Base-by-base conservation (phyloP, 2,113 vertebrate species). In the Clarias batrachus region DNA sequence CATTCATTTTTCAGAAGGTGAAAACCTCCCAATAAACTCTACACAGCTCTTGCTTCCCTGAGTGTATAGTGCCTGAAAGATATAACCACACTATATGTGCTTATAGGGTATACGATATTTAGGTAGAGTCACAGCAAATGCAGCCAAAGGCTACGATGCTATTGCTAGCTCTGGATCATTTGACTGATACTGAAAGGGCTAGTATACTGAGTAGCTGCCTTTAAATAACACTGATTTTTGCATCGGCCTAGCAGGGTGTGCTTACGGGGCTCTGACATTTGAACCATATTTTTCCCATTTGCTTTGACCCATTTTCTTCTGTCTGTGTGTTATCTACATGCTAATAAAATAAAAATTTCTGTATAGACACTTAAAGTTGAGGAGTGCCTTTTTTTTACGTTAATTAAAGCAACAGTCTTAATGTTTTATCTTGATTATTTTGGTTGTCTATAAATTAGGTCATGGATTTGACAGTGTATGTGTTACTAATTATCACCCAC, bases 311-410 rank as follows among this genome's bases (percentile, higher is more conserved):
- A 90, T 88, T 74, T 68, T 91, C 90, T 92, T 90, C 89, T 92
- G 92, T 94, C 92, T 91, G 85, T 92, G 91, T 91, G 90, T 91
- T 93, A 92, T 93, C 90, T 92, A 94, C 93, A 92, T 93, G 92
- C 92, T 94, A 95, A 93, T 94, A 94, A 95, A 95, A 94, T 93
- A 59, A 93, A 81, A 37, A 62, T 93, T 94, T 92, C 92, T 94
- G 84, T 92, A 88, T 89, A 89, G 90, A 91, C 87, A 90, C 87
- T 65, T 80, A 23, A 86, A 66, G 16, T 21, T 85, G 73, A 54
- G 73, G 70, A 88, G 33, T 77, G 59, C 48, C 10, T 85, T 87
- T 81, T 62, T 17, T 13, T 62, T 23, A 21, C 11, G 1, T 37
- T 5, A 5, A 11, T 48, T 11, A 48, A 73, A 41, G 21, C 19